Percentiles rank a stretch among this genome's conserved stretches.
phyloP scores from a whole-genome alignment of 2,888 invertebrate species.

The Eupithecia insigniata region DNA sequence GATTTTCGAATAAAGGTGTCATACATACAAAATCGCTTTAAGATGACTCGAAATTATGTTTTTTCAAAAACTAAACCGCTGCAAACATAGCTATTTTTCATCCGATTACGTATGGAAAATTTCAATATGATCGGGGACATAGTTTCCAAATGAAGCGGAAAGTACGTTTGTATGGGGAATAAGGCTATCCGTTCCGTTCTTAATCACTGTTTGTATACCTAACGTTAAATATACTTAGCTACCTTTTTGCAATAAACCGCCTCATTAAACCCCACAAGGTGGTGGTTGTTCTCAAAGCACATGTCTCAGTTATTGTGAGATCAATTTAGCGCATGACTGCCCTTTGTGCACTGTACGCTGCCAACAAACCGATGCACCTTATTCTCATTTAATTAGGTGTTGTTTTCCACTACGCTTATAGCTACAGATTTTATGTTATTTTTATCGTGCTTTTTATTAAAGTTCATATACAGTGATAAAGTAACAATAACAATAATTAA shows the following conservation, averaged over 20 bases:
- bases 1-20: too few relatives aligned
- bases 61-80: too few relatives aligned
- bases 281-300: constrained; percentile 9
- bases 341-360: constrained; percentile 62
- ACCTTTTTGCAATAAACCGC: constrained; percentile 24
- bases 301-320: constrained; percentile 14
- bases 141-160: too few relatives aligned
- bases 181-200: too few relatives aligned
- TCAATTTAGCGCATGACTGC: constrained; percentile 70
- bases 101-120: too few relatives aligned
- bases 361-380: constrained; percentile 55
- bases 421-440: not conserved
- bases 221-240: constrained; percentile 5
- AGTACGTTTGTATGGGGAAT: too few relatives aligned
- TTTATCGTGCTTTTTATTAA: not conserved
- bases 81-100: too few relatives aligned
- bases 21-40: too few relatives aligned
- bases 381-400: constrained; percentile 46
- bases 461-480: too few relatives aligned
- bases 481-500: too few relatives aligned
- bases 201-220: constrained; percentile 6
- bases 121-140: too few relatives aligned
- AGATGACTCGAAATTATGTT: too few relatives aligned
- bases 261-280: constrained; percentile 11
- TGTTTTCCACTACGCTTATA: constrained; percentile 11